phyloP scores from a whole-genome alignment of 2,888 invertebrate genomes.

The Tenthredo notha region DNA sequence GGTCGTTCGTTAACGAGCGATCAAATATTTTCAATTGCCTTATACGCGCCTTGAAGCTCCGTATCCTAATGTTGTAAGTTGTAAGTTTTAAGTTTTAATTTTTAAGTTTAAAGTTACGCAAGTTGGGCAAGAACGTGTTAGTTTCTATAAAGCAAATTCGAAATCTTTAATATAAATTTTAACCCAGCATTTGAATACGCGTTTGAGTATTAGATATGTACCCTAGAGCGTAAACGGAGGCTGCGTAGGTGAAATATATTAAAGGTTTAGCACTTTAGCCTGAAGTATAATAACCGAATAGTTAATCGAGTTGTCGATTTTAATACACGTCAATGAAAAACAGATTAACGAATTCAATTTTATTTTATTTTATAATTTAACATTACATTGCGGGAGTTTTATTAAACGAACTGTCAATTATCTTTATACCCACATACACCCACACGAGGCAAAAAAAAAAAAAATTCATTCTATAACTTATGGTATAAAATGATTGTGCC shows the following conservation, averaged over 20 bases:
- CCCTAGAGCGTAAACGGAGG: conserved; percentile 42
- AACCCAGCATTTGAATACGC: background rate
- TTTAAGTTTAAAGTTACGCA: conserved; percentile 34
- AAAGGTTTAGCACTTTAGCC: conserved; percentile 26
- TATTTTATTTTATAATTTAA: background rate
- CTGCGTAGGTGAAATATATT: conserved; percentile 45
- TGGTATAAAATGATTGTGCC: conserved; percentile 20
- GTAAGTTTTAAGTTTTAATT: background rate
- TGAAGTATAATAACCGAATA: background rate
- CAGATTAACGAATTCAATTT: background rate
- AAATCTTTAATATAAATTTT: conserved; percentile 24
- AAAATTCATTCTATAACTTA: background rate
- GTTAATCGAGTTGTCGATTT: background rate
- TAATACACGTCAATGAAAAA: background rate
- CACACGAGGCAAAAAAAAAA: no score
- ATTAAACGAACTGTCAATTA: background rate
- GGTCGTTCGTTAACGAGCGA: conserved; percentile 43
- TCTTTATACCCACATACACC: background rate
- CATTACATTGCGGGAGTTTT: background rate
- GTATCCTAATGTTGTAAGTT: background rate
- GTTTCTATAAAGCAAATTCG: background rate
- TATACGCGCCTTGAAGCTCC: background rate
- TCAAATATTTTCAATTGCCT: conserved; percentile 48
- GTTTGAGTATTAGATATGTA: background rate
- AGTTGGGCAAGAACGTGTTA: background rate